Conservation (phyloP, 2,797 vertebrate genomes). For the Lutra lutra region DNA sequence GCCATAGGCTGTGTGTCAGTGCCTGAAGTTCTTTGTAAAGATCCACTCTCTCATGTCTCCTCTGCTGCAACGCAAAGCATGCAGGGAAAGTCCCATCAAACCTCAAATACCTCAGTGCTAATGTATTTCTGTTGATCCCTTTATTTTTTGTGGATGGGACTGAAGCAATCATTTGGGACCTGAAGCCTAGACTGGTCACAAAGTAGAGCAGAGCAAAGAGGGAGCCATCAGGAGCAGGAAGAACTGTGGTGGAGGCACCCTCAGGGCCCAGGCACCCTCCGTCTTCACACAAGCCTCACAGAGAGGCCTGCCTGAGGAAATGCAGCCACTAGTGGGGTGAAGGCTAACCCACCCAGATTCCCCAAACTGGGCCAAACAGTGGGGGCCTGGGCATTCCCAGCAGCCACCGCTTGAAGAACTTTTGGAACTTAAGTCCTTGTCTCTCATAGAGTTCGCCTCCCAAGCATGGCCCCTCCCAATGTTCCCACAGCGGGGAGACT, state of each 20-base stretch:
- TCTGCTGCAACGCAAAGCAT: constrained; percentile 41
- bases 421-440: constrained; percentile 53
- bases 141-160: not conserved
- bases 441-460: constrained; percentile 1
- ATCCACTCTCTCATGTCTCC: not conserved
- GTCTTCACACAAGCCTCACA: not conserved
- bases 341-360: not conserved
- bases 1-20: not conserved
- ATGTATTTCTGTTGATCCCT: not conserved
- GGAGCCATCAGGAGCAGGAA: not conserved
- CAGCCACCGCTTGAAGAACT: not conserved
- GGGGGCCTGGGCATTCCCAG: not conserved
- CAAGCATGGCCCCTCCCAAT: not conserved
- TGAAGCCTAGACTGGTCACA: not conserved
- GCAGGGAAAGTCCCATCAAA: not conserved
- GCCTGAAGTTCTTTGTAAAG: not conserved
- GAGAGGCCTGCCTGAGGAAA: not conserved
- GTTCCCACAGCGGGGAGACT: not conserved
- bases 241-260: not conserved
- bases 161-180: not conserved
- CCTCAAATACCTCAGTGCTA: not conserved
- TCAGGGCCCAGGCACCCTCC: not conserved
- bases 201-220: not conserved
- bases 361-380: constrained; percentile 47
- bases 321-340: not conserved